Evolutionary conservation across 2,113 vertebrate genomes (phyloP), one percentile per base, ranked within the genome.

Genomic region (Alosa alosa): DNA sequence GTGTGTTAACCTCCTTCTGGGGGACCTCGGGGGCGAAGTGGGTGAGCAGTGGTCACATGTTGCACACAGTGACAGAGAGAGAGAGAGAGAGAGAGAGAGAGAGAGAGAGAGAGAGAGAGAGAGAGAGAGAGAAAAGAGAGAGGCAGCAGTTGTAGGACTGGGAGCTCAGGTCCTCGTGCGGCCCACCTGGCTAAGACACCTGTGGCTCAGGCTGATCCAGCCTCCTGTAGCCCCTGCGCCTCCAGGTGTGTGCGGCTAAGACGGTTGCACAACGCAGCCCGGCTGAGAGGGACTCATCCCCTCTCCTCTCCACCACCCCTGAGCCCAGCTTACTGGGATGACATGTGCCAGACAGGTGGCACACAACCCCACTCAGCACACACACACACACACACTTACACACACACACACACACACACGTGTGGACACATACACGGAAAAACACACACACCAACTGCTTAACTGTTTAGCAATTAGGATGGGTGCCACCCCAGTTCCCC

Each of bases 261-360:
- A 81, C 86, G 72, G 85, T 89, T 89, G 84, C 81, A 3, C 88
- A 89, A 91, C 17, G 18, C 52, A 18, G 17, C 15, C 17, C 60
- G 17, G 49, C 47, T 52, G 9, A 83, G 44, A 60, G 2, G 55
- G 46, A 81, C 83, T 87, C 25, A 52, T 87, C 82, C 81, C 17
- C 55, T 60, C 55, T 60, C 39, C 41, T 25, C 81, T 75, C 11
- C 82, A 25, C 82, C 41, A 5, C 17, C 52, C 81, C 31, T 84
- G 83, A 86, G 81, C 41, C 44, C 47, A 10, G 41, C 81, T 86
- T 83, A 85, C 2, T 31, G 25, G 31, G 46, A 31, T 15, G 55
- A 72, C 83, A 86, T 46, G 83, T 84, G 87, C 83, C 20, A 83
- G 11, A 39, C 31, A 31, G 75, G 11, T 78, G 10, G 36, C 82